Base-by-base conservation (phyloP, 2,797 vertebrate species). In the Danio albolineatus region DNA sequence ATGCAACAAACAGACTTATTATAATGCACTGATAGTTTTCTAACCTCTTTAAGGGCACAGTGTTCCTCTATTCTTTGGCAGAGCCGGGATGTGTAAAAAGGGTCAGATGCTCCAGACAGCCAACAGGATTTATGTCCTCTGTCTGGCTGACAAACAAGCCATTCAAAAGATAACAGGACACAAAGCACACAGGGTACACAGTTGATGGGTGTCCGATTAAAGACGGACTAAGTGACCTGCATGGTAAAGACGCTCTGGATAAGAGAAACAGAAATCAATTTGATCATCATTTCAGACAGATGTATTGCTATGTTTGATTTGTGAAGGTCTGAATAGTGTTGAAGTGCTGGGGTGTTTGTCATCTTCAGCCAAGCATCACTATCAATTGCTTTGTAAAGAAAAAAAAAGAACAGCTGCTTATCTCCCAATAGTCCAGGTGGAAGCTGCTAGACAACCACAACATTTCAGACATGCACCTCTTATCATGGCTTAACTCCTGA, bases 291-390 rank as follows among this genome's bases (percentile, higher is more conserved):
- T 66, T 36, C 6, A 56, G 21, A 66, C 41, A 38, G 62, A 54
- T 46, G 17, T 36, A 46, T 56, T 66, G 41, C 36, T 66, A 66
- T 46, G 14, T 53, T 67, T 48, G 43, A 59, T 64, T 19, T 36
- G 41, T 69, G 21, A 57, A 59, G 4, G 39, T 66, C 16, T 14
- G 19, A 46, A 48, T 59, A n/a, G 14, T 73, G 39, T 38, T 36
- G 12, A 77, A 69, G n/a, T 17, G 19, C 14, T 71, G 43, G 44
- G 21, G 51, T 44, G 28, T 71, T 53, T 71, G 46, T 70, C 57
- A 62, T 72, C 59, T 72, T 46, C 16, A 56, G 39, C 79, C 67
- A 79, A 72, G 77, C 49, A 46, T 62, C 38, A 62, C 77, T 72
- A 69, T 78, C 76, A 60, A 8, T 21, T 44, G 10, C 77, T 72